A percentile compares a stretch with the other conserved stretches of the same genome.
These are phyloP conservation scores for Atopsyche davidsoni DNA, from an alignment of 1,140 invertebrate species.

Conservation along the genomic window DNA sequence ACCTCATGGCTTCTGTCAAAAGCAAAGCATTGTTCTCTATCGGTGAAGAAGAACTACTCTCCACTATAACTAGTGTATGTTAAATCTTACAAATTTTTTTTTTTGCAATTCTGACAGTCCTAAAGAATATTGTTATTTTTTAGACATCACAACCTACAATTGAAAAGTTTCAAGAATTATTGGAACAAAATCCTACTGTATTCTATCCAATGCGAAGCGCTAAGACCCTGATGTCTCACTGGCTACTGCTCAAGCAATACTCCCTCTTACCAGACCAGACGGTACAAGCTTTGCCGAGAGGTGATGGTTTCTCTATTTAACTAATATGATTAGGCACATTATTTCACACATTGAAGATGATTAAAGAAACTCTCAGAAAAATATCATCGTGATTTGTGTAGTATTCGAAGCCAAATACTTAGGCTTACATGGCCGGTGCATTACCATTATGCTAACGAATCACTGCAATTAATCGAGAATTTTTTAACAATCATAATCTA, in stretches of 20 bases:
- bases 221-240: slow-evolving; percentile 80
- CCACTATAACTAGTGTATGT: slow-evolving; percentile 76
- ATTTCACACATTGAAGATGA: too few relatives aligned
- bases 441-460: background rate
- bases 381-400: too few relatives aligned
- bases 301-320: too few relatives aligned
- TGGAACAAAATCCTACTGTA: slow-evolving; percentile 74
- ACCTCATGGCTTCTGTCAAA: slow-evolving; percentile 80
- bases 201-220: slow-evolving; percentile 86
- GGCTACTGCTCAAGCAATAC: slow-evolving; percentile 91
- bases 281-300: slow-evolving; percentile 57
- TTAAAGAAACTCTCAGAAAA: too few relatives aligned
- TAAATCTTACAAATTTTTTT: slow-evolving; percentile 2
- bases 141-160: slow-evolving; percentile 51
- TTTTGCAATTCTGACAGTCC: slow-evolving; percentile 2
- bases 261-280: slow-evolving; percentile 86
- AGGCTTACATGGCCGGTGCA: too few relatives aligned
- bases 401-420: too few relatives aligned
- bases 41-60: slow-evolving; percentile 82
- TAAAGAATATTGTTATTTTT: slow-evolving; percentile 7
- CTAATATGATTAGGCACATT: too few relatives aligned
- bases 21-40: slow-evolving; percentile 84
- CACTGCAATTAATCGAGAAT: too few relatives aligned
- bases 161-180: slow-evolving; percentile 79
- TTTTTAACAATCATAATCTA: too few relatives aligned